Evolutionary conservation across 2,113 vertebrate genomes (phyloP).

Genomic region (Catharus fuscescens): DNA sequence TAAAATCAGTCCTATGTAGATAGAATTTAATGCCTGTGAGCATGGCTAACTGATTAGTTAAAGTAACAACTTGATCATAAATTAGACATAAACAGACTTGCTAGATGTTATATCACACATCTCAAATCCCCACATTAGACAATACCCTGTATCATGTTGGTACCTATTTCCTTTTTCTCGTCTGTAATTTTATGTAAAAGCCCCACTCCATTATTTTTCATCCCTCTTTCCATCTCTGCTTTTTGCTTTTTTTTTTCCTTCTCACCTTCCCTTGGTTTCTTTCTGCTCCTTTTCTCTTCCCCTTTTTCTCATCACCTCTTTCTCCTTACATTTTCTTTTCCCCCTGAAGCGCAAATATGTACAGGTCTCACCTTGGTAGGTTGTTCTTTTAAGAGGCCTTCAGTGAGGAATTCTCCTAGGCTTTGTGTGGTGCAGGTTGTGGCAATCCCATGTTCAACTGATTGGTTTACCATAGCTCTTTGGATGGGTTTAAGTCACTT

Average conservation of each 20-base stretch:
- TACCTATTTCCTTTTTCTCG: neutral
- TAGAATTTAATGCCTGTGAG: neutral
- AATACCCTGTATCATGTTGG: neutral
- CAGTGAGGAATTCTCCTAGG: neutral
- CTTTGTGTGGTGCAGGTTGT: neutral
- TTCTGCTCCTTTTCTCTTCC: neutral
- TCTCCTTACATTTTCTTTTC: neutral
- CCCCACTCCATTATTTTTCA: neutral
- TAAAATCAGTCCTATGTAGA: neutral
- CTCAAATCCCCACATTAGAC: neutral
- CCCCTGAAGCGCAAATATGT: neutral
- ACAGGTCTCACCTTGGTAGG: neutral
- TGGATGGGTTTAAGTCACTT: neutral
- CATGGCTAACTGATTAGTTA: neutral
- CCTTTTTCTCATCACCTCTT: rapidly evolving
- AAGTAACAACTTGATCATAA: neutral
- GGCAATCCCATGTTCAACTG: neutral
- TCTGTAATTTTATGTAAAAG: neutral
- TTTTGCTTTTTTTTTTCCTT: neutral
- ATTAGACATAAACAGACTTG: neutral
- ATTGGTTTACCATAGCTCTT: neutral
- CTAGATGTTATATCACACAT: neutral
- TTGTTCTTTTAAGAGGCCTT: neutral
- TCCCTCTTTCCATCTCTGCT: neutral
- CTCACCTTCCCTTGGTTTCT: neutral